Evolutionary conservation across 1,140 invertebrate species (phyloP).

Genomic region (Ctenoplectra terminalis): DNA sequence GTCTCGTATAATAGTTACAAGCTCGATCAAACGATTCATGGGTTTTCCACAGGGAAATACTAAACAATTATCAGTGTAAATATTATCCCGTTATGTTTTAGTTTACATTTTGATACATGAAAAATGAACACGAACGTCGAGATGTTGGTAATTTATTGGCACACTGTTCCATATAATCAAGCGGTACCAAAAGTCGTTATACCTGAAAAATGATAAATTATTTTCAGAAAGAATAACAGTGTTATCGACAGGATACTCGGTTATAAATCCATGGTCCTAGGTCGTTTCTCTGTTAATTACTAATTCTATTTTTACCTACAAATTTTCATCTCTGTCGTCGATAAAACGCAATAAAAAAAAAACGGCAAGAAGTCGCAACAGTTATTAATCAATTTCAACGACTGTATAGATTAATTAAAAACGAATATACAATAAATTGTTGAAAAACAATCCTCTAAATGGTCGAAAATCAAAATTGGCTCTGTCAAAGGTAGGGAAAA

Average conservation of each 20-base stretch:
- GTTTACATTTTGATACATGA: background rate
- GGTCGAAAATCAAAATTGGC: too few relatives aligned
- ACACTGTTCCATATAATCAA: background rate
- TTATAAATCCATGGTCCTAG: background rate
- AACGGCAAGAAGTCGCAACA: background rate
- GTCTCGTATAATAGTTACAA: slow-evolving; percentile 10
- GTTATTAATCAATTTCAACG: too few relatives aligned
- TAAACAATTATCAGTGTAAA: background rate
- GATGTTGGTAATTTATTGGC: too few relatives aligned
- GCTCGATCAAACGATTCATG: background rate
- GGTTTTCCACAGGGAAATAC: background rate
- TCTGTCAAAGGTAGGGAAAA: background rate
- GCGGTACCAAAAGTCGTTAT: background rate
- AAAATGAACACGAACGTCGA: background rate
- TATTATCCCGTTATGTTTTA: background rate
- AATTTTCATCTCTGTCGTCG: background rate
- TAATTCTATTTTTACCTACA: background rate
- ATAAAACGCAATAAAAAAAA: background rate
- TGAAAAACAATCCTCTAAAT: too few relatives aligned
- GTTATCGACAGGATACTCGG: background rate
- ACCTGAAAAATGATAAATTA: background rate
- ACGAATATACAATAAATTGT: too few relatives aligned
- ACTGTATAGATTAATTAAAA: too few relatives aligned
- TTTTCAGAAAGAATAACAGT: background rate
- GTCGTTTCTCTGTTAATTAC: background rate